A percentile compares a stretch with the other conserved stretches of the same genome.
These are phyloP conservation scores for Euglossa dilemma DNA, from an alignment of 1,140 invertebrate genomes.

Conservation along the genomic window DNA sequence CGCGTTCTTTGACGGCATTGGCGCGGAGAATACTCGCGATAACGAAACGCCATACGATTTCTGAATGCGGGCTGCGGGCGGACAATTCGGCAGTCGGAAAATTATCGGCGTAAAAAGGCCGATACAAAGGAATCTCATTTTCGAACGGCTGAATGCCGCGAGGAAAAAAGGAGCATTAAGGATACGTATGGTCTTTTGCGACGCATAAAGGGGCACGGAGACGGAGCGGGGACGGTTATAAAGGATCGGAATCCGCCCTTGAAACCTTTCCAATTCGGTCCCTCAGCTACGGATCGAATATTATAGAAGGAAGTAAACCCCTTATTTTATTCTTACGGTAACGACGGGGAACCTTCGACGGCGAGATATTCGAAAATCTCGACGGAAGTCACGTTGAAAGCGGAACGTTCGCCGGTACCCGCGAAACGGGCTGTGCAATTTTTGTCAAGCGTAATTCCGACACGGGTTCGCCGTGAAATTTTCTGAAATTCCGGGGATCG, in stretches of 20 bases:
- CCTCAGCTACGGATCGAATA: constrained; percentile 31
- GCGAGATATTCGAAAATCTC: constrained; percentile 40
- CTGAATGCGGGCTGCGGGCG: not conserved
- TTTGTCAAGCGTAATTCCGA: not conserved
- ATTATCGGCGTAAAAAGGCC: constrained; percentile 26
- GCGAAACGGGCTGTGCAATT: not conserved
- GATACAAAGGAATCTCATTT: constrained; percentile 49
- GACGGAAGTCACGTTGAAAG: constrained; percentile 21
- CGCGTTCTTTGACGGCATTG: not conserved
- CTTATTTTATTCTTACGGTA: constrained; percentile 38
- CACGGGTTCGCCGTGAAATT: not conserved
- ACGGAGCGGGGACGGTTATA: constrained; percentile 14
- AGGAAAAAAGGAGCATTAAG: constrained; percentile 4
- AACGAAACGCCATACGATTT: not conserved
- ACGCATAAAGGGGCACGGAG: constrained; percentile 18
- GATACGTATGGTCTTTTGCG: constrained; percentile 27
- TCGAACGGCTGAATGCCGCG: constrained; percentile 11
- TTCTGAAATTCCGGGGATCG: not conserved
- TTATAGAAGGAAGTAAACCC: constrained; percentile 39
- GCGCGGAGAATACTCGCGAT: not conserved
- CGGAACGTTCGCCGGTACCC: not conserved
- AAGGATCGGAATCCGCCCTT: constrained; percentile 29
- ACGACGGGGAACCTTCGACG: constrained; percentile 23
- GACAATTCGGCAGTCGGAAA: constrained; percentile 33
- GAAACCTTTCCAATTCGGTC: constrained; percentile 62